Percentiles rank a stretch among this genome's conserved stretches.
Evolutionary conservation across 2,888 invertebrate species (phyloP).

Genomic region (Caenorhabditis wallacei): DNA sequence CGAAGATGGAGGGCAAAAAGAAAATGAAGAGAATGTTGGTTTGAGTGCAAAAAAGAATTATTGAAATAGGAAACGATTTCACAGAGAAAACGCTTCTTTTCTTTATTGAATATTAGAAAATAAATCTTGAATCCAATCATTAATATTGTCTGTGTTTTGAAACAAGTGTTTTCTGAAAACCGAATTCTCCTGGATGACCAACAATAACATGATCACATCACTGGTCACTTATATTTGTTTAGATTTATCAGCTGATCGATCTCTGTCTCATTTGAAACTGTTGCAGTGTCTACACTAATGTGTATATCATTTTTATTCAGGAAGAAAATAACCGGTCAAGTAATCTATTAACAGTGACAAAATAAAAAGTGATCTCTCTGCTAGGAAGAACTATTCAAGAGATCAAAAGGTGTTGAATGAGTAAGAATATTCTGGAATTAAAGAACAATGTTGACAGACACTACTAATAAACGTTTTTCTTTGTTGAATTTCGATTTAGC

Average conservation of each 20-base stretch:
- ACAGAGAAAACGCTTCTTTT: too few relatives aligned
- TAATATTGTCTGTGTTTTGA: too few relatives aligned
- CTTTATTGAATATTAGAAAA: too few relatives aligned
- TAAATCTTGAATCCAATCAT: too few relatives aligned
- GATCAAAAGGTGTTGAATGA: neutral
- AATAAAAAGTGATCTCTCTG: neutral
- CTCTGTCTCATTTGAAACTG: too few relatives aligned
- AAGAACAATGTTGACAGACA: slow-evolving; percentile 57
- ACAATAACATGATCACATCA: too few relatives aligned
- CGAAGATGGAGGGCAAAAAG: slow-evolving; percentile 9
- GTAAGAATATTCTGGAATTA: neutral
- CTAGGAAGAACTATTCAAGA: neutral
- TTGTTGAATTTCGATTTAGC: slow-evolving; percentile 59
- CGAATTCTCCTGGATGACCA: too few relatives aligned
- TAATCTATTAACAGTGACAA: neutral
- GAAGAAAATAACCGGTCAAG: neutral
- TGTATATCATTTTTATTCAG: neutral
- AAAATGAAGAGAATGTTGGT: slow-evolving; percentile 13
- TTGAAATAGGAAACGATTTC: neutral
- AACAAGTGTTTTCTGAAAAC: too few relatives aligned
- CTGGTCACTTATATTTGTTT: too few relatives aligned
- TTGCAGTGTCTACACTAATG: too few relatives aligned
- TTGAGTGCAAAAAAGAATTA: neutral
- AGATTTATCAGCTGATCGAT: too few relatives aligned
- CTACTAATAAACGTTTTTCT: slow-evolving; percentile 50